A percentile compares a stretch with the other conserved stretches of the same genome.
Evolutionary conservation across 2,888 invertebrate species (phyloP).

Genomic region (Heteropelma amictum): DNA sequence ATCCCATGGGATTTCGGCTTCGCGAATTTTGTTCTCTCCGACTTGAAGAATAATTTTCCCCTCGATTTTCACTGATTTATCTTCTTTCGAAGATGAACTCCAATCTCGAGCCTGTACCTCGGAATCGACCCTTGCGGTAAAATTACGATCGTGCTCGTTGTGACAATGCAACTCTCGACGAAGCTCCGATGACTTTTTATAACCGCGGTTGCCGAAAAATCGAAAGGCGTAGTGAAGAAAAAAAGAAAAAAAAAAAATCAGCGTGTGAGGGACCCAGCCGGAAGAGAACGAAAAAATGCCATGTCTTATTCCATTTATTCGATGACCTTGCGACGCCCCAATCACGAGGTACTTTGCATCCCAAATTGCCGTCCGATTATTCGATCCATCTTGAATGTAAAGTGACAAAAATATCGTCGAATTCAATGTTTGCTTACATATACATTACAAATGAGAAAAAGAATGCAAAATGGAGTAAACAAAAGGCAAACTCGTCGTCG

Average conservation of each 20-base stretch:
- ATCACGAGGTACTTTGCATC: constrained; percentile 61
- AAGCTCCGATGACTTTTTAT: constrained; percentile 61
- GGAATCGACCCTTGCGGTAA: background rate
- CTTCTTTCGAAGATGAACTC: background rate
- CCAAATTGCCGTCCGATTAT: constrained; percentile 59
- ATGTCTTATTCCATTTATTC: constrained; percentile 62
- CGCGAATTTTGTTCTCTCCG: too few relatives aligned
- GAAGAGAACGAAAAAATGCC: constrained; percentile 48
- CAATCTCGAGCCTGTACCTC: background rate
- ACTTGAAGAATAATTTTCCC: too few relatives aligned
- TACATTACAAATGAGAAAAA: background rate
- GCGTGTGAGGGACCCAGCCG: background rate
- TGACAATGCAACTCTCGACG: constrained; percentile 40
- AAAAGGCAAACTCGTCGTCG: too few relatives aligned
- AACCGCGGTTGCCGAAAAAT: constrained; percentile 52
- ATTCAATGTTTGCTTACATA: background rate
- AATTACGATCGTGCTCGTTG: constrained; percentile 1
- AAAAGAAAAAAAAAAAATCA: constrained; percentile 31
- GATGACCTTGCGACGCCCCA: constrained; percentile 63
- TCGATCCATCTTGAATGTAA: constrained; percentile 10
- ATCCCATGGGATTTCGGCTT: too few relatives aligned
- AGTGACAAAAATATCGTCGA: background rate
- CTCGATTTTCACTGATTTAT: too few relatives aligned
- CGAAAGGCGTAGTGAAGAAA: background rate
- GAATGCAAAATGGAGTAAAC: too few relatives aligned